These are phyloP conservation scores for Tupaia chinensis DNA, from an alignment of 2,113 vertebrate species.

Conservation along the genomic window DNA sequence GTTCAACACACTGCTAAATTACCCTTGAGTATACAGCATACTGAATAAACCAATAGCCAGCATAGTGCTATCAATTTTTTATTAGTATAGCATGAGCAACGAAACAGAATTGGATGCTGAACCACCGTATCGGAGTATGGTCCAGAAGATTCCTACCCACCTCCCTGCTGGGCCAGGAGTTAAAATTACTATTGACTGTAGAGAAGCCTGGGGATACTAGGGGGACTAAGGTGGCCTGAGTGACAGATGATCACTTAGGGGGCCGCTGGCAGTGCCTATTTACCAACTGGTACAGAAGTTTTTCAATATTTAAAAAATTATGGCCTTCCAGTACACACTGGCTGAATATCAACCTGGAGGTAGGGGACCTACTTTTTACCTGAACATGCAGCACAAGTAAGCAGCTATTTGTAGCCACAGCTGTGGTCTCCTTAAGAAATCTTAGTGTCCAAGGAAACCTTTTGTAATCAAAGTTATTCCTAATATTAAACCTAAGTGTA, in stretches of 20 bases:
- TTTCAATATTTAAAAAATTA: slow-evolving; percentile 47
- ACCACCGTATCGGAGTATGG: neutral
- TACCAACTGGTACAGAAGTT: neutral
- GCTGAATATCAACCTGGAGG: neutral
- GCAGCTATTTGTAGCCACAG: slow-evolving; percentile 2
- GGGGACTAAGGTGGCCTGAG: neutral
- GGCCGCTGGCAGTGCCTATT: neutral
- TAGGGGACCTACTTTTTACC: slow-evolving; percentile 10
- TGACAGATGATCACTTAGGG: neutral
- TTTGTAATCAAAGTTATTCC: slow-evolving; percentile 28
- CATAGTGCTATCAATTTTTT: neutral
- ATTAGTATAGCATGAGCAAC: neutral
- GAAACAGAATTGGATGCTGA: slow-evolving; percentile 29
- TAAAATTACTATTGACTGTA: neutral
- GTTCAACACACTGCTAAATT: neutral
- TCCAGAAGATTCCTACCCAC: neutral
- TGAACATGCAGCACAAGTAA: neutral
- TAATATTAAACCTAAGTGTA: slow-evolving; percentile 33
- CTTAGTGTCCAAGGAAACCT: slow-evolving; percentile 3
- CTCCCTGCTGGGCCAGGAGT: neutral
- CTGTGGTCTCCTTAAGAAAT: slow-evolving; percentile 39
- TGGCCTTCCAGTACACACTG: neutral
- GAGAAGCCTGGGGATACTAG: neutral
- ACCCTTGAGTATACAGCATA: neutral
- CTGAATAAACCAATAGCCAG: slow-evolving; percentile 12